Conservation (phyloP, 2,888 invertebrate species). For the Lymantria monacha region DNA sequence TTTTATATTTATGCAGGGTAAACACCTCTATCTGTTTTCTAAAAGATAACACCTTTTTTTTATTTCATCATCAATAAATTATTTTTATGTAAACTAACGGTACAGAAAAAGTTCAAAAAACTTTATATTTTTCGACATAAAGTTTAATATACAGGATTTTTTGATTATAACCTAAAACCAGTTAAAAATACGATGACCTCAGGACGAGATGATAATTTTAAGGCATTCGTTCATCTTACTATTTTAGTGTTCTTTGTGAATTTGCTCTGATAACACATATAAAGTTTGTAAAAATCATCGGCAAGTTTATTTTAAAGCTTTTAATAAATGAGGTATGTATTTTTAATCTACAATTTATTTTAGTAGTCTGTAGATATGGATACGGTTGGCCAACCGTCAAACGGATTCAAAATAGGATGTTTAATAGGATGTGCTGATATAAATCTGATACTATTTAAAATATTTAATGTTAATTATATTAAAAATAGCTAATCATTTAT, state of each 20-base stretch:
- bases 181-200: conserved; percentile 22
- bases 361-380: background rate
- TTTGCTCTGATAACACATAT: conserved; percentile 10
- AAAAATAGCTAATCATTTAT: background rate
- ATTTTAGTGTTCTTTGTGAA: conserved; percentile 16
- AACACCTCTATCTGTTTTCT: background rate
- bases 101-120: conserved; percentile 19
- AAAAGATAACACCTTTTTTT: background rate
- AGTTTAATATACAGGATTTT: conserved; percentile 12
- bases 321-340: background rate
- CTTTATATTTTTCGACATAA: conserved; percentile 4
- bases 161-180: conserved; percentile 13
- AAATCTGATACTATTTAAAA: background rate
- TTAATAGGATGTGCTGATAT: background rate
- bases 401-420: background rate
- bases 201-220: conserved; percentile 5
- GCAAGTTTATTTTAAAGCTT: background rate
- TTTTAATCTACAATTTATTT: background rate
- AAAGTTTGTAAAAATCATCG: background rate
- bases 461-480: background rate
- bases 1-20: background rate
- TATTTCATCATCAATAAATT: background rate
- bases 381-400: background rate
- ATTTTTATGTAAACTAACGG: conserved; percentile 7
- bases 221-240: conserved; percentile 3